Percentiles rank a stretch among this genome's conserved stretches.
Evolutionary conservation across 1,140 invertebrate genomes (phyloP).

Genomic region (Drosophila kurseongensis): DNA sequence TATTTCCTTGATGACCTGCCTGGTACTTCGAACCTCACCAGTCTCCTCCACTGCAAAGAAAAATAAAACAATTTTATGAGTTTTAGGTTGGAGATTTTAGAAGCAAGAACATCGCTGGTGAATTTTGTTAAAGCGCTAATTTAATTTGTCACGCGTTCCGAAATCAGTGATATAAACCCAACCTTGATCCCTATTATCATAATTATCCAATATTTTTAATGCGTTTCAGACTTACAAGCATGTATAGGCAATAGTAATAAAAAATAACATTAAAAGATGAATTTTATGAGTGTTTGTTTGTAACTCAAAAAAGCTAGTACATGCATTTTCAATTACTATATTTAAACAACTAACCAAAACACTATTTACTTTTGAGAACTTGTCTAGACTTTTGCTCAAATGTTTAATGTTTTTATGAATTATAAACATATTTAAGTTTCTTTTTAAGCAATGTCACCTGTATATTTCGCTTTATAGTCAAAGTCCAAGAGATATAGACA

Average conservation of each 20-base stretch:
- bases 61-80: background rate
- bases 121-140: conserved; percentile 10
- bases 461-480: background rate
- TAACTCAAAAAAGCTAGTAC: background rate
- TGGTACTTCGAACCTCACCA: conserved; percentile 86
- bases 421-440: background rate
- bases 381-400: too few species aligned
- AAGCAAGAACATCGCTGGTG: background rate
- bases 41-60: conserved; percentile 88
- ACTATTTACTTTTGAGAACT: too few species aligned
- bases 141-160: conserved; percentile 31
- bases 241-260: background rate
- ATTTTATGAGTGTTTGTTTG: background rate
- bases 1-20: conserved; percentile 87
- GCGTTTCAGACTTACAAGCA: background rate
- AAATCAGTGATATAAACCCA: background rate
- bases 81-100: background rate
- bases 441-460: background rate
- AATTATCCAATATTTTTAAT: conserved; percentile 19
- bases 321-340: background rate
- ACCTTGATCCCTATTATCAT: conserved; percentile 20
- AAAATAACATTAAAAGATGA: background rate
- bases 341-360: background rate
- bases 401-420: too few species aligned
- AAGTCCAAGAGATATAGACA: conserved; percentile 2